These are phyloP conservation scores for Chromoteleia sp. DNA, from an alignment of 2,888 invertebrate genomes.

Conservation along the genomic window DNA sequence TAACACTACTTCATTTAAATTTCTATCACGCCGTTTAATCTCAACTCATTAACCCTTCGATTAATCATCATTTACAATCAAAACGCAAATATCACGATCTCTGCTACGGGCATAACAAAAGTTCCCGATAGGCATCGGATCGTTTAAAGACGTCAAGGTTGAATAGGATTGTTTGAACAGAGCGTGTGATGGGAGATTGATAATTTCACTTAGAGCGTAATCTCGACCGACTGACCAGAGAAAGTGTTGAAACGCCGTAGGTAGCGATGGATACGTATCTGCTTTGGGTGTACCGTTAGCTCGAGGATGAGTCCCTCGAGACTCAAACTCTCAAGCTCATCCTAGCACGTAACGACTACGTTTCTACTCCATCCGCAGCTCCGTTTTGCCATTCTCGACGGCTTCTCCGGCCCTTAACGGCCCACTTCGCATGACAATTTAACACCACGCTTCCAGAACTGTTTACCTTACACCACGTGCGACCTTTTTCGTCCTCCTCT, in stretches of 20 bases:
- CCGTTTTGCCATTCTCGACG: slow-evolving; percentile 73
- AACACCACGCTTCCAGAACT: slow-evolving; percentile 65
- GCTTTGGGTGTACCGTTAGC: slow-evolving; percentile 80
- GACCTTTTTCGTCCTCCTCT: slow-evolving; percentile 35
- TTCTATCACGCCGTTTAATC: slow-evolving; percentile 9
- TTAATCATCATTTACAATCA: slow-evolving; percentile 22
- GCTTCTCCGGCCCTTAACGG: slow-evolving; percentile 74
- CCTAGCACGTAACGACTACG: slow-evolving; percentile 80
- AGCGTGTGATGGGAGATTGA: slow-evolving; percentile 69
- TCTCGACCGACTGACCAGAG: slow-evolving; percentile 69
- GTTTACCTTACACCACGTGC: slow-evolving; percentile 66
- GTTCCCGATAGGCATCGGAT: slow-evolving; percentile 26
- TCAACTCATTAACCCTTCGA: slow-evolving; percentile 16
- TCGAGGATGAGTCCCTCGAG: slow-evolving; percentile 80
- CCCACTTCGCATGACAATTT: slow-evolving; percentile 75
- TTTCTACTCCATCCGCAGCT: slow-evolving; percentile 73
- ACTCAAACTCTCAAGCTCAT: slow-evolving; percentile 82
- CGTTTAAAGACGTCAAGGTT: slow-evolving; percentile 42
- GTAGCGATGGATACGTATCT: slow-evolving; percentile 76
- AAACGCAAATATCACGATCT: background rate
- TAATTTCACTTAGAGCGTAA: slow-evolving; percentile 75
- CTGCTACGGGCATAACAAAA: slow-evolving; percentile 12
- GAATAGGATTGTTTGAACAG: slow-evolving; percentile 41
- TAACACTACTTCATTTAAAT: slow-evolving; percentile 20
- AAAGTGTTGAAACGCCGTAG: slow-evolving; percentile 73